phyloP scores from a whole-genome alignment of 92 coral and sea anemone genomes.

The Montipora capitata region DNA sequence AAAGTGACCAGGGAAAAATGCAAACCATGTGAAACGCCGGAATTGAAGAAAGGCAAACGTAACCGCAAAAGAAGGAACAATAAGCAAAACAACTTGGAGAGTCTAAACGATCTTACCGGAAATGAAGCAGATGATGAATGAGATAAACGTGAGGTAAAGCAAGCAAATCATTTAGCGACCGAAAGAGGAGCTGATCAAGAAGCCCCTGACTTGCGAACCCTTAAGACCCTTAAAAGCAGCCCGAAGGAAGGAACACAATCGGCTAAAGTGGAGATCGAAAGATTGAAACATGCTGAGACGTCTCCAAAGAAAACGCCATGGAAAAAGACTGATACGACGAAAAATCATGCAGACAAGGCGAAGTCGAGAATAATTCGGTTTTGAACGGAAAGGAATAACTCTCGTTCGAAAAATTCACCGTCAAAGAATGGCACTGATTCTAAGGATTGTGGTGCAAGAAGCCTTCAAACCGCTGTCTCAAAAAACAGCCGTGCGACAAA shows the following conservation, averaged over 20 bases:
- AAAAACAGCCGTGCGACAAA: not conserved
- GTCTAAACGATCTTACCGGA: not conserved
- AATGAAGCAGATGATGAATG: not conserved
- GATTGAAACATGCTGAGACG: not conserved
- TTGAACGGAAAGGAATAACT: not conserved
- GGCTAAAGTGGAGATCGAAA: not conserved
- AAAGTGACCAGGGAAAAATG: not conserved
- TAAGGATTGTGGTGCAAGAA: not conserved
- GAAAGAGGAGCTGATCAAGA: not conserved
- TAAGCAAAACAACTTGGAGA: not conserved
- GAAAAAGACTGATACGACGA: not conserved
- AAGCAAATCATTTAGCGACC: not conserved
- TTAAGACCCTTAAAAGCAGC: not conserved
- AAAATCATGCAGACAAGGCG: not conserved
- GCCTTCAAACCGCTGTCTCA: not conserved
- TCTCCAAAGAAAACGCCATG: not conserved
- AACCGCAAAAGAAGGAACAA: constrained; percentile 28
- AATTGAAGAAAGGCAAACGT: constrained; percentile 11
- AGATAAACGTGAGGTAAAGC: not conserved
- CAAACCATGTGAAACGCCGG: not conserved
- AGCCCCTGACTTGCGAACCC: not conserved
- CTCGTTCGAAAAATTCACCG: not conserved
- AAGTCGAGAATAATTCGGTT: not conserved
- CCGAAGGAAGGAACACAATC: not conserved
- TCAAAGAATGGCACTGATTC: not conserved